Conservation (phyloP, 1,140 invertebrate genomes). For the Aphidius gifuensis region DNA sequence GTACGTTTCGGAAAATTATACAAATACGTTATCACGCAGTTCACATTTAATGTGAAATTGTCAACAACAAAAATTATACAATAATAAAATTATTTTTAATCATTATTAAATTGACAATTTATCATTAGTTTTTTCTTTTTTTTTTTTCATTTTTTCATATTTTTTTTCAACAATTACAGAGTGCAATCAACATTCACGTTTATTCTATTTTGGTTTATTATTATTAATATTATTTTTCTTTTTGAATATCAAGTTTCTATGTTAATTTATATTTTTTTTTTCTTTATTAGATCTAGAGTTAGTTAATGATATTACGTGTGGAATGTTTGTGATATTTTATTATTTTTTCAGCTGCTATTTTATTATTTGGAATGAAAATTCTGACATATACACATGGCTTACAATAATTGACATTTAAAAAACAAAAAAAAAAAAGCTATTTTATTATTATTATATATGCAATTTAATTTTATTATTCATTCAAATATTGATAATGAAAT, state of each 20-base stretch:
- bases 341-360: slow-evolving; percentile 6
- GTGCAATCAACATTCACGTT: slow-evolving; percentile 5
- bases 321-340: slow-evolving; percentile 34
- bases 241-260: not conserved
- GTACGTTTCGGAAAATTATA: not conserved
- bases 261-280: not conserved
- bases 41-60: not conserved
- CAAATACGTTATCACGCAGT: too few relatives aligned
- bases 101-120: too few relatives aligned
- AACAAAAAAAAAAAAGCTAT: too few relatives aligned
- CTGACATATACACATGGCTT: slow-evolving; percentile 21
- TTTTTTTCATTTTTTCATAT: slow-evolving; percentile 12
- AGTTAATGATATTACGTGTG: slow-evolving; percentile 31
- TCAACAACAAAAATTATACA: not conserved
- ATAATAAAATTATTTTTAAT: too few relatives aligned
- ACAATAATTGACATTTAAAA: not conserved
- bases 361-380: slow-evolving; percentile 23
- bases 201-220: not conserved
- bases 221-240: too few relatives aligned
- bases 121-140: slow-evolving; percentile 15
- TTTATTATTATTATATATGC: not conserved
- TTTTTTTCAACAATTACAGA: slow-evolving; percentile 22
- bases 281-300: not conserved
- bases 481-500: not conserved
- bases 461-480: not conserved